These are phyloP conservation scores for Chaetodon trifasciatus DNA, from an alignment of 2,797 vertebrate species.

Conservation along the genomic window DNA sequence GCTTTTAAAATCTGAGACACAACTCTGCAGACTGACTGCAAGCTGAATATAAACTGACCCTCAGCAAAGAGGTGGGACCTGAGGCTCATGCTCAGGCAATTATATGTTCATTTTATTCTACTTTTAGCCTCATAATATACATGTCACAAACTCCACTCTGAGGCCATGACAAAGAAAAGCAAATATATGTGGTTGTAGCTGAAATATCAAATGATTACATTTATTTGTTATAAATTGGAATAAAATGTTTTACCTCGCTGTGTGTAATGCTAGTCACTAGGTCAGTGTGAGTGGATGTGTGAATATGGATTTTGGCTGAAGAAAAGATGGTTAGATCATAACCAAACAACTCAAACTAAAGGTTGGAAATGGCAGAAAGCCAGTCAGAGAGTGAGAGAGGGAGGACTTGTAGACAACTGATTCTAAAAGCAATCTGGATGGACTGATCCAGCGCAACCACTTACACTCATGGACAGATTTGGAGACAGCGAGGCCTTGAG, in stretches of 20 bases:
- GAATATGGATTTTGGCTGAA: background rate
- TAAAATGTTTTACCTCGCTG: background rate
- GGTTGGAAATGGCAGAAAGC: background rate
- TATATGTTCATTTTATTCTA: background rate
- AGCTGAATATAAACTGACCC: background rate
- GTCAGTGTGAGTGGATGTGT: background rate
- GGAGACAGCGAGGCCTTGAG: no score
- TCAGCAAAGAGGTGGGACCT: background rate
- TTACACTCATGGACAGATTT: background rate
- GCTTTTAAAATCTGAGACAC: constrained; percentile 11
- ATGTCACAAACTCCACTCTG: background rate
- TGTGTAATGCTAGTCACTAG: background rate
- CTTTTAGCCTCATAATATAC: background rate
- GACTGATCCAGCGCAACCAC: background rate
- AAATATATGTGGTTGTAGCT: background rate
- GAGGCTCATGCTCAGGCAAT: background rate
- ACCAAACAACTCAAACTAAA: background rate
- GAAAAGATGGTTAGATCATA: background rate
- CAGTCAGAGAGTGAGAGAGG: background rate
- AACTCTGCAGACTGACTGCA: background rate
- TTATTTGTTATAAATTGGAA: background rate
- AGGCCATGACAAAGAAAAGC: no score
- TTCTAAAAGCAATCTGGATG: background rate
- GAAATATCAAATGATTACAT: background rate
- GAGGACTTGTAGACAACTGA: background rate